Evolutionary conservation across 1,140 invertebrate genomes (phyloP).

Genomic region (Drosophila athabasca): DNA sequence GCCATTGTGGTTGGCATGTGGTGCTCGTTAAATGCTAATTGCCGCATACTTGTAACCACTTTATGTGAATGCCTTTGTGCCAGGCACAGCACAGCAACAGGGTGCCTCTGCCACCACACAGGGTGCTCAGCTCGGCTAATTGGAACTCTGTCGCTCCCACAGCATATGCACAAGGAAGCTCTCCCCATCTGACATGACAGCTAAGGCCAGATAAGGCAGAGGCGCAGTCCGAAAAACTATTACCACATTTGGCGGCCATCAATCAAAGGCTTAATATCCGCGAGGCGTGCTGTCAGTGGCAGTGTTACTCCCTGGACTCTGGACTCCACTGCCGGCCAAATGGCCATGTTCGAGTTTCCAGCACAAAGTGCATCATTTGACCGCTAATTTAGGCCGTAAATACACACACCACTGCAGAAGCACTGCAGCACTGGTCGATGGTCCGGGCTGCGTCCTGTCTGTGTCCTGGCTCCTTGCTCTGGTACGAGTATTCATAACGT

Average conservation of each 20-base stretch:
- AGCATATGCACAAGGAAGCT: too few species aligned
- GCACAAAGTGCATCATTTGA: constrained; percentile 52
- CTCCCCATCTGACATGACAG: neutral
- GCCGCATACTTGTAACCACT: constrained; percentile 63
- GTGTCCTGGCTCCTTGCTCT: constrained; percentile 17
- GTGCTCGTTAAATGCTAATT: constrained; percentile 74
- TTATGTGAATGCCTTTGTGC: constrained; percentile 57
- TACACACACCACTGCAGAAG: constrained; percentile 24
- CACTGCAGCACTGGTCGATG: constrained; percentile 9
- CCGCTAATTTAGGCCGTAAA: constrained; percentile 58
- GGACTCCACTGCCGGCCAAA: constrained; percentile 22
- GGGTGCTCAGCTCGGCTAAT: constrained; percentile 24
- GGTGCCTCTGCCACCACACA: neutral
- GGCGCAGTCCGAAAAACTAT: constrained; percentile 30
- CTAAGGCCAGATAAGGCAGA: neutral
- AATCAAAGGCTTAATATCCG: constrained; percentile 66
- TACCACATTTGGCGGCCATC: constrained; percentile 44
- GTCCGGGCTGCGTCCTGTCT: constrained; percentile 2
- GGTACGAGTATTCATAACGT: constrained; percentile 54
- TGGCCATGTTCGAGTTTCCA: constrained; percentile 30
- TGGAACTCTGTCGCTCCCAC: constrained; percentile 20
- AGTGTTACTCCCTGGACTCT: too few species aligned
- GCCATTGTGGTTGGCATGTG: constrained; percentile 64
- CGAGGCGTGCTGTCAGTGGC: constrained; percentile 10
- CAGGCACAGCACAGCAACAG: constrained; percentile 2